Percentiles rank a stretch among this genome's conserved stretches.
Conservation (phyloP, 1,140 invertebrate species). For the Lordiphosa clarofinis region DNA sequence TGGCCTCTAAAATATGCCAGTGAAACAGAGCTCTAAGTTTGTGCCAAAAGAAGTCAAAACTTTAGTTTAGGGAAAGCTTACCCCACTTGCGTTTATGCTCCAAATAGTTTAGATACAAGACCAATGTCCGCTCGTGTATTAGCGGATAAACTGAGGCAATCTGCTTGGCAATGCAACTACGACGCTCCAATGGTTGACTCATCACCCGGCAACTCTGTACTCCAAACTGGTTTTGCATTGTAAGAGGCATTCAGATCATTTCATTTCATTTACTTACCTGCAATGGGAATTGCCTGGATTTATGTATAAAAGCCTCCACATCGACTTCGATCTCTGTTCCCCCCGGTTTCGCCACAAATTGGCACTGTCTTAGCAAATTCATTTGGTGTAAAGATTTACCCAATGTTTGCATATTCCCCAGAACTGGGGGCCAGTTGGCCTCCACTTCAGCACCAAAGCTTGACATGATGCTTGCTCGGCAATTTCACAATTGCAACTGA, state of each 20-base stretch:
- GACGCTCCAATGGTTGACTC: slow-evolving; percentile 23
- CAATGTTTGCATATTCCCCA: background rate
- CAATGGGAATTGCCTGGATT: background rate
- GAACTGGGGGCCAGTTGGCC: background rate
- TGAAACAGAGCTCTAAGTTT: no score
- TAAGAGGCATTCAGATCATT: background rate
- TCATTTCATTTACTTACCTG: background rate
- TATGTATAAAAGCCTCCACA: background rate
- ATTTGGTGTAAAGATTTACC: background rate
- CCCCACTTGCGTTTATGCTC: slow-evolving; percentile 68
- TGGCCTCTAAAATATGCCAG: no score
- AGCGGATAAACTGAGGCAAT: slow-evolving; percentile 62
- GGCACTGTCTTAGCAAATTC: background rate
- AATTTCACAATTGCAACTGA: slow-evolving; percentile 7
- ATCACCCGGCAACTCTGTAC: slow-evolving; percentile 46
- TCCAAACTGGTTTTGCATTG: slow-evolving; percentile 30
- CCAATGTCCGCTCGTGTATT: slow-evolving; percentile 67
- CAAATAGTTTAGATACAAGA: slow-evolving; percentile 62
- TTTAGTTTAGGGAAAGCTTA: slow-evolving; percentile 3
- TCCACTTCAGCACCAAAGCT: background rate
- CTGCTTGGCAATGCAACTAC: slow-evolving; percentile 22
- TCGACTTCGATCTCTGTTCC: background rate
- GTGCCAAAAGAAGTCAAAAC: no score
- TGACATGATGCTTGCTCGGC: background rate
- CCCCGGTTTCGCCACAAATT: background rate